phyloP scores from a whole-genome alignment of 2,797 vertebrate species.

The Harpagifer antarcticus region DNA sequence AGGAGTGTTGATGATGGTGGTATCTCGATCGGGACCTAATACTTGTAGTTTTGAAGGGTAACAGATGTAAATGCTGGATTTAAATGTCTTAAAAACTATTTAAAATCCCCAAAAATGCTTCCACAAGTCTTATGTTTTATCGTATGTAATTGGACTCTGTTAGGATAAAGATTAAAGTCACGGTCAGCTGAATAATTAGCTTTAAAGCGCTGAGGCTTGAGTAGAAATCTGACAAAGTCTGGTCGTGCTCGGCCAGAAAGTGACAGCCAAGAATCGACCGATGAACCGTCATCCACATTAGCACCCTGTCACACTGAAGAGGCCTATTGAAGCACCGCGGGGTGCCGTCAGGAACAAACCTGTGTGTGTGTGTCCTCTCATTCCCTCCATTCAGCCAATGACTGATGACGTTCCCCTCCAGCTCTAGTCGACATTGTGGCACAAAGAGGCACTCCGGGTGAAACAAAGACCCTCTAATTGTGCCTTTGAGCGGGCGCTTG shows the following conservation, averaged over 20 bases:
- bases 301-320: slow-evolving; percentile 39
- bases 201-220: neutral
- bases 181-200: slow-evolving; percentile 14
- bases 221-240: slow-evolving; percentile 12
- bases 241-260: slow-evolving; percentile 1
- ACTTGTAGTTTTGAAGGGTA: neutral
- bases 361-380: slow-evolving; percentile 50
- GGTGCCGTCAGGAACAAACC: slow-evolving; percentile 64
- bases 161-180: slow-evolving; percentile 16
- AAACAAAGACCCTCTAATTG: slow-evolving; percentile 85
- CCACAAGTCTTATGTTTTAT: neutral
- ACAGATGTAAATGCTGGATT: too few relatives aligned
- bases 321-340: slow-evolving; percentile 54
- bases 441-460: slow-evolving; percentile 78
- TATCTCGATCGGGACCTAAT: neutral
- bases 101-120: neutral
- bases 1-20: neutral
- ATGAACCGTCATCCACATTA: slow-evolving; percentile 44
- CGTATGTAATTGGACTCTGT: neutral
- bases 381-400: slow-evolving; percentile 74
- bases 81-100: too few relatives aligned
- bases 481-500: slow-evolving; percentile 80
- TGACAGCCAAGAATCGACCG: slow-evolving; percentile 36
- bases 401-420: slow-evolving; percentile 80
- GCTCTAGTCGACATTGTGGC: slow-evolving; percentile 61